Conservation (phyloP, 2,797 vertebrate species). For the Chiroxiphia lanceolata region DNA sequence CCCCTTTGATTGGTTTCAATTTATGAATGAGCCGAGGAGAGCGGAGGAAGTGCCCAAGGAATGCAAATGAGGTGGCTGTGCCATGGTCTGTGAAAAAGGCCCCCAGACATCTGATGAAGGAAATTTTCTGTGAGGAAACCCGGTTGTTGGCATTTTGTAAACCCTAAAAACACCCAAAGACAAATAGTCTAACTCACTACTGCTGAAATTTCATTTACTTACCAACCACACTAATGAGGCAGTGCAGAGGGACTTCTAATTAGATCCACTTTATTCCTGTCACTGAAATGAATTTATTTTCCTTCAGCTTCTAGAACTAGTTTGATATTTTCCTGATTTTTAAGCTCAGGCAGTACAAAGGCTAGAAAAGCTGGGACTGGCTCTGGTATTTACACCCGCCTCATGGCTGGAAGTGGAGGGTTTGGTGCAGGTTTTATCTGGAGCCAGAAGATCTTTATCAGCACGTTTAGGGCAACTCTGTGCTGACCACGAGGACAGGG, state of each 20-base stretch:
- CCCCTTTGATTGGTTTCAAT: constrained; percentile 31
- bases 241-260: constrained; percentile 87
- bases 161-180: constrained; percentile 82
- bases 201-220: constrained; percentile 88
- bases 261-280: constrained; percentile 93
- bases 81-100: constrained; percentile 36
- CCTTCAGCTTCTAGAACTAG: constrained; percentile 80
- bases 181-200: constrained; percentile 86
- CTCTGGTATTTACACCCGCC: background rate
- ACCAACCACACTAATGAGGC: constrained; percentile 84
- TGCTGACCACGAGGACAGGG: background rate
- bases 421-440: background rate
- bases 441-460: background rate
- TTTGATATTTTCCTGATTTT: constrained; percentile 75
- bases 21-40: constrained; percentile 35
- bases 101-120: constrained; percentile 47
- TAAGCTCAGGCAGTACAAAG: background rate
- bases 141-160: constrained; percentile 65
- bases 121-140: constrained; percentile 41
- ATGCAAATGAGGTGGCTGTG: constrained; percentile 17
- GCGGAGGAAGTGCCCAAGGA: background rate
- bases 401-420: background rate
- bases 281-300: constrained; percentile 89
- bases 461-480: background rate
- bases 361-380: constrained; percentile 12